A percentile compares a stretch with the other conserved stretches of the same genome.
These are phyloP conservation scores for Coelogynopora nodosa DNA, from an alignment of 2,888 invertebrate species.

Conservation along the genomic window DNA sequence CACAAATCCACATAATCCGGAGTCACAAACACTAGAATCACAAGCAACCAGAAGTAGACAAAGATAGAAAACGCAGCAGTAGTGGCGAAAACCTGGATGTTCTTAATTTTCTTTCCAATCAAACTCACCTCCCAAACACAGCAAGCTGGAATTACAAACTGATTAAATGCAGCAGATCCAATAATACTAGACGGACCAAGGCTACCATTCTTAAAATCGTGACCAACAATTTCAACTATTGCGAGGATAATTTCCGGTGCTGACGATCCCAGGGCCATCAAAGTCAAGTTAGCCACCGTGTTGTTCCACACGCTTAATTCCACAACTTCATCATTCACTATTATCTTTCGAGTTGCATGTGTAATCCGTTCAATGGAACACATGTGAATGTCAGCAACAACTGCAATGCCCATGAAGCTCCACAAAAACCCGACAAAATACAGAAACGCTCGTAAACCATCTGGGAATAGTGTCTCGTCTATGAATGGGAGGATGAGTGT, in stretches of 20 bases:
- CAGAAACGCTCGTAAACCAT: constrained; percentile 59
- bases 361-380: constrained; percentile 66
- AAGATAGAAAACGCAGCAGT: constrained; percentile 63
- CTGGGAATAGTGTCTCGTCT: constrained; percentile 64
- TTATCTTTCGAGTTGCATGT: constrained; percentile 63
- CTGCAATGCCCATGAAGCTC: constrained; percentile 66
- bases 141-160: constrained; percentile 65
- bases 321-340: constrained; percentile 61
- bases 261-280: constrained; percentile 66
- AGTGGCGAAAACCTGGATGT: constrained; percentile 62
- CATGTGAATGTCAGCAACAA: constrained; percentile 67
- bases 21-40: constrained; percentile 63
- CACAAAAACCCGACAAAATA: constrained; percentile 65
- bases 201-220: constrained; percentile 62
- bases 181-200: constrained; percentile 67
- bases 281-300: constrained; percentile 66
- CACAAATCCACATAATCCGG: constrained; percentile 64
- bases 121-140: constrained; percentile 64
- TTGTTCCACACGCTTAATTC: constrained; percentile 64
- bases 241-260: constrained; percentile 66
- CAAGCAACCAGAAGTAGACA: constrained; percentile 67
- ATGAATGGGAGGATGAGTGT: constrained; percentile 61
- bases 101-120: constrained; percentile 61
- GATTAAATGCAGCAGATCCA: constrained; percentile 67
- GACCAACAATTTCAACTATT: constrained; percentile 64